A percentile compares a stretch with the other conserved stretches of the same genome.
phyloP scores from a whole-genome alignment of 2,888 invertebrate species.

The Priocnemis perturbator region DNA sequence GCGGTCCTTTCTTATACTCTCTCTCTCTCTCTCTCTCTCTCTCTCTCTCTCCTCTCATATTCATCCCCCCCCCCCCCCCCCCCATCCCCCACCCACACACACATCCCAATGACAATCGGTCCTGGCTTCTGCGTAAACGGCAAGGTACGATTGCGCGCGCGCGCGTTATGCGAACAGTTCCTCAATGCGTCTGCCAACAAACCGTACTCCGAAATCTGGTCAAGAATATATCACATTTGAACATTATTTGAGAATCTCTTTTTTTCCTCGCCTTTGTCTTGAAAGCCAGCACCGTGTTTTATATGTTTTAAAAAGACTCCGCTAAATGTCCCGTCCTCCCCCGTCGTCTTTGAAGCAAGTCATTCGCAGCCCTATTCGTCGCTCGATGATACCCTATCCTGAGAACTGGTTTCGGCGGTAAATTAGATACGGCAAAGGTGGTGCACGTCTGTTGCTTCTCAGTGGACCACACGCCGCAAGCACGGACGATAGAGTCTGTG shows the following conservation, averaged over 20 bases:
- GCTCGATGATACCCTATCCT: slow-evolving; percentile 16
- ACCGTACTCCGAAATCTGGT: slow-evolving; percentile 7
- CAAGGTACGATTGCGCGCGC: too few species aligned
- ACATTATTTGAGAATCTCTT: not conserved
- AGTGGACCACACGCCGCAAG: slow-evolving; percentile 3
- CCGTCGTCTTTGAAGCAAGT: not conserved
- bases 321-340: not conserved
- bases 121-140: slow-evolving; percentile 38
- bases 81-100: not conserved
- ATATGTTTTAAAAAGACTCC: not conserved
- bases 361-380: slow-evolving; percentile 31
- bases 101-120: slow-evolving; percentile 24
- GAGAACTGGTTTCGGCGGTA: slow-evolving; percentile 15
- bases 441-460: not conserved
- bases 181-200: not conserved
- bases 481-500: too few species aligned
- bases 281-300: slow-evolving; percentile 46
- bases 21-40: too few species aligned
- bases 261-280: slow-evolving; percentile 1
- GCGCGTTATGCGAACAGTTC: too few species aligned
- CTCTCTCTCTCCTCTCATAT: slow-evolving; percentile 6
- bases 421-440: not conserved
- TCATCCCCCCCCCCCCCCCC: not conserved
- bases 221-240: slow-evolving; percentile 5
- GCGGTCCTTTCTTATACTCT: not conserved